Conservation (phyloP, 1,140 invertebrate genomes). For the Cydia fagiglandana region DNA sequence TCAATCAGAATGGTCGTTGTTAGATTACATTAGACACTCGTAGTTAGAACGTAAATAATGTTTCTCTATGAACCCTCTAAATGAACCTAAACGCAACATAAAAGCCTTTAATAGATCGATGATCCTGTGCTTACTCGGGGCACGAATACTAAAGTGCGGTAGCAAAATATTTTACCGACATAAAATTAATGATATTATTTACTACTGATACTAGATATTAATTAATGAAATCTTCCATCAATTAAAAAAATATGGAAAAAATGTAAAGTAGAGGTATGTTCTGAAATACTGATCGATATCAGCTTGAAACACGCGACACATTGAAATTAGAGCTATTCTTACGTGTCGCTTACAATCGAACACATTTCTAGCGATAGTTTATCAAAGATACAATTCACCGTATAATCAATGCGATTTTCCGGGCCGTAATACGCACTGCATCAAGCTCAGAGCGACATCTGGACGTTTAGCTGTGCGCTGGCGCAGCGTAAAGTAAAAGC, state of each 20-base stretch:
- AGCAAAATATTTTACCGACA: too few relatives aligned
- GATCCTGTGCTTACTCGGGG: too few relatives aligned
- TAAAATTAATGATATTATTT: too few relatives aligned
- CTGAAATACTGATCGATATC: too few relatives aligned
- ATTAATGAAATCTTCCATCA: too few relatives aligned
- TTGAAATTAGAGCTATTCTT: slow-evolving; percentile 52
- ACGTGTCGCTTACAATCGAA: slow-evolving; percentile 37
- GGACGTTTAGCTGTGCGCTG: slow-evolving; percentile 28
- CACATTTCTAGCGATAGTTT: slow-evolving; percentile 39
- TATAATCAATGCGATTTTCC: slow-evolving; percentile 34
- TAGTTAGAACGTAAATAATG: not conserved
- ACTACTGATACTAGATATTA: too few relatives aligned
- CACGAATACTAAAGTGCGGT: too few relatives aligned
- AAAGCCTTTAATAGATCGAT: not conserved
- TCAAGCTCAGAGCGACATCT: slow-evolving; percentile 35
- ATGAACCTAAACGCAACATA: not conserved
- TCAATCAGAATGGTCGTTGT: too few relatives aligned
- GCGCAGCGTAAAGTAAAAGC: not conserved
- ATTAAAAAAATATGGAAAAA: too few relatives aligned
- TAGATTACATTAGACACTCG: too few relatives aligned
- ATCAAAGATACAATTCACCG: not conserved
- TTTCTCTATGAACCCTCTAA: not conserved
- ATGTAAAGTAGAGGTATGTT: too few relatives aligned
- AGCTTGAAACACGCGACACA: too few relatives aligned
- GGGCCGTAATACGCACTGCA: slow-evolving; percentile 35